phyloP scores from a whole-genome alignment of 2,797 vertebrate genomes.

The Tamandua tetradactyla region DNA sequence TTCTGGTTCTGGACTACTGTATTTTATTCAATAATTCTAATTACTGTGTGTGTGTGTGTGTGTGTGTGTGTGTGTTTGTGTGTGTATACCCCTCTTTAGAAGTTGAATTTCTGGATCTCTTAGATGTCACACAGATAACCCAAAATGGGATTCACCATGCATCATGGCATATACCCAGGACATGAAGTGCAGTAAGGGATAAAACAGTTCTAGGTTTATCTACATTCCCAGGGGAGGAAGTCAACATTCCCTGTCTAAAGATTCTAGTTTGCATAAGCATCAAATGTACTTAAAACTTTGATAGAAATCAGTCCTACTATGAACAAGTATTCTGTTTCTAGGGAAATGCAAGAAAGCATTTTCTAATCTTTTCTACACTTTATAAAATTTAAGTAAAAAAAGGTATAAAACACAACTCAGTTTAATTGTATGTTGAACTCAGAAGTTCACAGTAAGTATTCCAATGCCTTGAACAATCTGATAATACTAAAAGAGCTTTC shows the following conservation, averaged over 20 bases:
- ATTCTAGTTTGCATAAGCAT: neutral
- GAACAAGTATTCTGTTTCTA: neutral
- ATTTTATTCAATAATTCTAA: neutral
- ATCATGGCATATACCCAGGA: neutral
- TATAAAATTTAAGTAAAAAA: neutral
- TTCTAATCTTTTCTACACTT: neutral
- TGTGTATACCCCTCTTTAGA: neutral
- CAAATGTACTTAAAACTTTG: neutral
- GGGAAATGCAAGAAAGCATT: neutral
- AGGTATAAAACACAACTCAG: neutral
- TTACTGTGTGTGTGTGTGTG: no score
- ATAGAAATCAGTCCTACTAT: neutral
- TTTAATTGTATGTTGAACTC: neutral
- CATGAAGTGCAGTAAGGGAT: fast-evolving
- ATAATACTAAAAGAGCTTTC: neutral
- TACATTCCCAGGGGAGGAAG: no score
- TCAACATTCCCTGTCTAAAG: neutral
- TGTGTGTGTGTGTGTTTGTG: no score
- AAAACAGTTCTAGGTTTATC: neutral
- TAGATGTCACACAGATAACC: neutral
- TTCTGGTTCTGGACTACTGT: neutral
- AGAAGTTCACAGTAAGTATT: neutral
- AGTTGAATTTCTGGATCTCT: neutral
- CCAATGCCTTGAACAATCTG: neutral
- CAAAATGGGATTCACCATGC: neutral